Evolutionary conservation across 1,140 invertebrate species (phyloP).

Genomic region (Parapsyche elsis): DNA sequence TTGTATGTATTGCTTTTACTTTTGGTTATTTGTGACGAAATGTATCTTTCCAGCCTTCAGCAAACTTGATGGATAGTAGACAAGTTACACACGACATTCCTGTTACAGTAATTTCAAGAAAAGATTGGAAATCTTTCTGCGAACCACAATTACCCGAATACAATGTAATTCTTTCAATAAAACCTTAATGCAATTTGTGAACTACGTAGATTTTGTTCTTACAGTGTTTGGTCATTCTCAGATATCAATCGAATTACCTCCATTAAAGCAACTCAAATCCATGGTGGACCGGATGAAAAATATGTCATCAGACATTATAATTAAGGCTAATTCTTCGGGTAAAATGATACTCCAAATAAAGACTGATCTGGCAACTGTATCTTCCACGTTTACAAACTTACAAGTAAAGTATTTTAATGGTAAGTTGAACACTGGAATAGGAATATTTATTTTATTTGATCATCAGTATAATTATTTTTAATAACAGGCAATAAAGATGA

Average conservation of each 20-base stretch:
- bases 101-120: constrained; percentile 79
- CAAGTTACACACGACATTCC: constrained; percentile 86
- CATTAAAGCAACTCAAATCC: constrained; percentile 77
- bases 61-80: constrained; percentile 66
- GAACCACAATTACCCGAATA: constrained; percentile 80
- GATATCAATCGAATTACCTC: constrained; percentile 82
- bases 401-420: constrained; percentile 69
- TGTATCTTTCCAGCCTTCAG: constrained; percentile 60
- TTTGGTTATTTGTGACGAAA: background rate
- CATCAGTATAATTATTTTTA: background rate
- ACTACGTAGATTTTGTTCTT: constrained; percentile 28
- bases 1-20: background rate
- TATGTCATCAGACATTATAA: constrained; percentile 74
- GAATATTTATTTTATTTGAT: background rate
- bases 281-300: constrained; percentile 85
- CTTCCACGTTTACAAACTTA: constrained; percentile 80
- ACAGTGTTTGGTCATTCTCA: constrained; percentile 58
- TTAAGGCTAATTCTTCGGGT: constrained; percentile 78
- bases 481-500: constrained; percentile 44
- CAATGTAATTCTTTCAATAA: constrained; percentile 70
- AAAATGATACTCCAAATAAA: constrained; percentile 78
- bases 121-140: constrained; percentile 80
- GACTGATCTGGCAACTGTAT: constrained; percentile 80
- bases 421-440: no score
- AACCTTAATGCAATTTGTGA: constrained; percentile 43